These are phyloP conservation scores for Acipenser oxyrinchus DNA, from an alignment of 2,797 vertebrate genomes.

Conservation along the genomic window DNA sequence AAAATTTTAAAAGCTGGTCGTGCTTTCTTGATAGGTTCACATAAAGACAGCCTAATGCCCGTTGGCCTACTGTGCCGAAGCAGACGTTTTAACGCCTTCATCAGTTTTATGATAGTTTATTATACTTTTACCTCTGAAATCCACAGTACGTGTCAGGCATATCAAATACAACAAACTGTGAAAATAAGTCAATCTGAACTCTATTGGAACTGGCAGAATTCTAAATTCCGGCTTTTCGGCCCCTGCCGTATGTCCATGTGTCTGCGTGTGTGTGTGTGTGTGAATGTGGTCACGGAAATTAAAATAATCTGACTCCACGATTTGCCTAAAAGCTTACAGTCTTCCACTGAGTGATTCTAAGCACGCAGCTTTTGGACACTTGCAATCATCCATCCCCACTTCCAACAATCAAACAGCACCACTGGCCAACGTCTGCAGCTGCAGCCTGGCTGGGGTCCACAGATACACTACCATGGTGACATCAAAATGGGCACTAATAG, in stretches of 20 bases:
- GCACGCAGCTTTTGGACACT: neutral
- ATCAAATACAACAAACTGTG: no score
- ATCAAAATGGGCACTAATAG: neutral
- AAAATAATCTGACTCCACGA: neutral
- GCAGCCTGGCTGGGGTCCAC: neutral
- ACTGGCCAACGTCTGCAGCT: neutral
- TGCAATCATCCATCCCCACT: neutral
- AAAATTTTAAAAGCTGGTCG: no score
- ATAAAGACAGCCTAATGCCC: no score
- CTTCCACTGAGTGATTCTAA: neutral
- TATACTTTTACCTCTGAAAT: no score
- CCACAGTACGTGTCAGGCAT: no score
- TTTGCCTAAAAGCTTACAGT: neutral
- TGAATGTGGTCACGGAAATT: conserved; percentile 1
- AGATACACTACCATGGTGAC: neutral
- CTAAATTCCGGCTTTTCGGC: no score
- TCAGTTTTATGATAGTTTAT: no score
- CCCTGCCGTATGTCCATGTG: neutral
- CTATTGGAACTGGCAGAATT: no score
- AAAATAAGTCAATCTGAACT: no score
- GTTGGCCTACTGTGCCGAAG: no score
- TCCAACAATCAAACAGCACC: neutral
- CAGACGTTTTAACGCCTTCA: no score
- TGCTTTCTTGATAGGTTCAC: no score
- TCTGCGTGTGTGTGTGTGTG: neutral